These are phyloP conservation scores for Dendrolimus houi DNA, from an alignment of 2,888 invertebrate genomes.

Conservation along the genomic window DNA sequence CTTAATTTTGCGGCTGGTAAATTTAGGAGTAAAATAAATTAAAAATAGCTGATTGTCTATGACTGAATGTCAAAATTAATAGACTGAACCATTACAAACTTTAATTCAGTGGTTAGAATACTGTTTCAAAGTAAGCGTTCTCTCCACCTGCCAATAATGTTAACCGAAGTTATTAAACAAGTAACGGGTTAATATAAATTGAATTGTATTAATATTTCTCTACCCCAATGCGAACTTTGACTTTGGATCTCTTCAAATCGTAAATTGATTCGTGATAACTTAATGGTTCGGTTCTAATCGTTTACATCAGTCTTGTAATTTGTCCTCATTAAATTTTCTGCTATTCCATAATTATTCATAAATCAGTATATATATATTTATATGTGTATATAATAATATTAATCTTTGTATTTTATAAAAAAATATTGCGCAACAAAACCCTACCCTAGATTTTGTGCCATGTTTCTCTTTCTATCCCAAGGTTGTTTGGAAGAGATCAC, in stretches of 20 bases:
- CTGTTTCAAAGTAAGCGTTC: not conserved
- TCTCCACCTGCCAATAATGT: not conserved
- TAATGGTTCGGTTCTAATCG: not conserved
- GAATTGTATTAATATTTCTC: not conserved
- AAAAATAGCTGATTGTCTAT: not conserved
- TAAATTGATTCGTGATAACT: not conserved
- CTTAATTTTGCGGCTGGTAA: too few species aligned
- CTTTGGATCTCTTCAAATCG: not conserved
- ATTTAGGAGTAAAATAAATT: too few species aligned
- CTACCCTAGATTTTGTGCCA: too few species aligned
- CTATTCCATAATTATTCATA: too few species aligned
- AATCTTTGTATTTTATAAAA: too few species aligned
- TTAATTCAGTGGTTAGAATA: not conserved
- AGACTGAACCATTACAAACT: not conserved
- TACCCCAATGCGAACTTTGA: not conserved
- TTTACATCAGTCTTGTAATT: not conserved
- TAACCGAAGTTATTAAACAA: not conserved
- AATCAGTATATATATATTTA: too few species aligned
- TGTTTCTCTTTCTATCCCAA: too few species aligned
- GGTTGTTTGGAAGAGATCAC: too few species aligned
- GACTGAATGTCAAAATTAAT: not conserved
- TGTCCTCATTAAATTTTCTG: too few species aligned
- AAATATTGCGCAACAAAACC: too few species aligned
- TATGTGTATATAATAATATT: too few species aligned
- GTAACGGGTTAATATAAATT: not conserved